Conservation (phyloP, 2,888 invertebrate genomes). For the Pristionchus exspectatus region DNA sequence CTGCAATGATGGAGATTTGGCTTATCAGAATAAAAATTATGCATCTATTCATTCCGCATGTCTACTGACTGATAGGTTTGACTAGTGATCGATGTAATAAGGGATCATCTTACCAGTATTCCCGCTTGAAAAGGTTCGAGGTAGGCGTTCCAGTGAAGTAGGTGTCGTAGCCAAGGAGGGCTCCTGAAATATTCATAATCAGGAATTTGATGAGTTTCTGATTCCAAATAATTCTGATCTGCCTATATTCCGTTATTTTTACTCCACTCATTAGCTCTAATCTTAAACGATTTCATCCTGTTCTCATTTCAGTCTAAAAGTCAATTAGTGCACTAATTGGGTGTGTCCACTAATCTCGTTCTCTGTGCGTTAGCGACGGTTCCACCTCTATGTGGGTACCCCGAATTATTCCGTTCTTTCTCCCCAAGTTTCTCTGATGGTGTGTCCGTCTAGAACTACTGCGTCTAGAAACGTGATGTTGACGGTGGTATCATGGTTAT, state of each 20-base stretch:
- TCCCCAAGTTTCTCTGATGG: not conserved
- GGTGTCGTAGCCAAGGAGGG: slow-evolving; percentile 44
- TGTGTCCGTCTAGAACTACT: not conserved
- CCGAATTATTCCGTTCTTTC: not conserved
- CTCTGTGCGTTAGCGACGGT: not conserved
- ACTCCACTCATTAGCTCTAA: too few species aligned
- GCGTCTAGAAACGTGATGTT: too few species aligned
- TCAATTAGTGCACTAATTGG: not conserved
- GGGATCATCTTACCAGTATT: slow-evolving; percentile 51
- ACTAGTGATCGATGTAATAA: too few species aligned
- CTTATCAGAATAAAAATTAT: not conserved
- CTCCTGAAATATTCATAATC: slow-evolving; percentile 16
- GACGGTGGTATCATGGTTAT: too few species aligned
- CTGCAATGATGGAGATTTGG: slow-evolving; percentile 1
- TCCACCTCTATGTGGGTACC: not conserved
- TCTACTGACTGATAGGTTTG: too few species aligned
- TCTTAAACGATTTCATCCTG: not conserved
- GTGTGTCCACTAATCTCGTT: not conserved
- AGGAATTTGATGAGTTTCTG: too few species aligned
- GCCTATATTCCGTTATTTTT: too few species aligned
- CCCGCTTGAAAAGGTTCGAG: slow-evolving; percentile 45
- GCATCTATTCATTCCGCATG: not conserved
- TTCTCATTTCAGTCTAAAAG: not conserved
- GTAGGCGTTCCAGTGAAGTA: slow-evolving; percentile 18
- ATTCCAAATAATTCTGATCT: too few species aligned